Evolutionary conservation across 2,888 invertebrate species (phyloP), one percentile per base, ranked within the genome.

Genomic region (Trissoscelio sp.): DNA sequence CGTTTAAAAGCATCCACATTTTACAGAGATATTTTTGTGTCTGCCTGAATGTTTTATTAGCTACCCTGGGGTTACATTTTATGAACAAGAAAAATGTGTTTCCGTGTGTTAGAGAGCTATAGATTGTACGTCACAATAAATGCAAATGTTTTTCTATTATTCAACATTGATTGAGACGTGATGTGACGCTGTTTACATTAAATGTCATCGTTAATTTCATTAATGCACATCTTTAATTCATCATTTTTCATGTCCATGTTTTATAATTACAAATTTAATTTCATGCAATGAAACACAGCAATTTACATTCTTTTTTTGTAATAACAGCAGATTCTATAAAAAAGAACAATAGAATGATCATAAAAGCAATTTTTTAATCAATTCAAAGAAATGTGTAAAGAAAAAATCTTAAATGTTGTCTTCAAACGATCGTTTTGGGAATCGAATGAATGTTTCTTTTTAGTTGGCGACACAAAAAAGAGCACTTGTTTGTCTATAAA

Each of bases 141-240:
- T 66, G 66, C 57, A 66, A 74, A 74, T 66, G 46, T 55, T 44
- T 48, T 58, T 58, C 74, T 39, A 55, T 62, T 75, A 58, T 58
- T 75, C 42, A 51, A 28, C 51, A 58, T 20, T 51, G 60, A 75
- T 75, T 67, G 67, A 75, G 75, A 67, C 46, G 57, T 57, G 31
- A 22, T 24, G 28, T 12, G 64, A 57, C 16, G 42, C 55, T 67
- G 66, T 67, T 66, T 67, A 42, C 67, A 67, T 75, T 39, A 67
- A 64, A 58, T 51, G 75, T 58, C 67, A 51, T 57, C 57, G 46
- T 74, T 57, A 46, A 66, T 44, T 74, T 66, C 31, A 42, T n/a
- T 60, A 48, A 58, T 37, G 66, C 55, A 34, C 22, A 66, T 64
- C 42, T 60, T 46, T 60, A 28, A 31, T 31, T 60, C 60, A 7